Percentiles rank a stretch among this genome's conserved stretches.
These are phyloP conservation scores for Trogon melanurus DNA, from an alignment of 2,113 vertebrate genomes.

Conservation along the genomic window DNA sequence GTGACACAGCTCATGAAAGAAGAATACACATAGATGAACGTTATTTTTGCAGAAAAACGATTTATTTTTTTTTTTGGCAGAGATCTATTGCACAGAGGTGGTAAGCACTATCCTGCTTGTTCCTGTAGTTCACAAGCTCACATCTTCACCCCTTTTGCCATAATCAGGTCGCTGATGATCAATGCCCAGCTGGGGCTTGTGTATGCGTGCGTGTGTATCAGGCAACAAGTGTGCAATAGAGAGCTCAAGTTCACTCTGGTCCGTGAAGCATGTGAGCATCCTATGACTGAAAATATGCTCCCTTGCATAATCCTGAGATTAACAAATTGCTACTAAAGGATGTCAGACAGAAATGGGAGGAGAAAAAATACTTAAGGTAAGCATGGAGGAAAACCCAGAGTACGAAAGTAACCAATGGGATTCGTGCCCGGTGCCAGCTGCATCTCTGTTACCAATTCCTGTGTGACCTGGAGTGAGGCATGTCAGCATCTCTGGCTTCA, in stretches of 20 bases:
- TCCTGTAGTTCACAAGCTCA: background rate
- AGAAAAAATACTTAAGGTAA: slow-evolving; percentile 4
- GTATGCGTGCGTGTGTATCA: background rate
- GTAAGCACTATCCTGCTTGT: fast-evolving
- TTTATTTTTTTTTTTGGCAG: background rate
- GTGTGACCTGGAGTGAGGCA: background rate
- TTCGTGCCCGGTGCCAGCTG: background rate
- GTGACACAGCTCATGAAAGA: slow-evolving; percentile 2
- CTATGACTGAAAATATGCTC: slow-evolving; percentile 65
- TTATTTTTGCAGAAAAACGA: background rate
- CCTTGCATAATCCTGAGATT: slow-evolving; percentile 60
- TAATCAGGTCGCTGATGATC: background rate
- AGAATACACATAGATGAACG: background rate
- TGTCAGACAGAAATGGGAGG: slow-evolving; percentile 30
- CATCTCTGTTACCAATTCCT: background rate
- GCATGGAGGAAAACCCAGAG: background rate
- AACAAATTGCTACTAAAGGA: slow-evolving; percentile 25
- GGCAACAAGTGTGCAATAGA: background rate
- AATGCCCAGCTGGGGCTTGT: background rate
- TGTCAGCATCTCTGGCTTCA: background rate
- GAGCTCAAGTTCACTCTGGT: background rate
- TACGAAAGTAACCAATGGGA: background rate
- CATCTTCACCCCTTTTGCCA: background rate
- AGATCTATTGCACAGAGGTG: background rate
- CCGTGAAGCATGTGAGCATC: slow-evolving; percentile 46